Conservation (phyloP, 92 coral and sea anemone genomes). For the Isaurus tuberculatus region DNA sequence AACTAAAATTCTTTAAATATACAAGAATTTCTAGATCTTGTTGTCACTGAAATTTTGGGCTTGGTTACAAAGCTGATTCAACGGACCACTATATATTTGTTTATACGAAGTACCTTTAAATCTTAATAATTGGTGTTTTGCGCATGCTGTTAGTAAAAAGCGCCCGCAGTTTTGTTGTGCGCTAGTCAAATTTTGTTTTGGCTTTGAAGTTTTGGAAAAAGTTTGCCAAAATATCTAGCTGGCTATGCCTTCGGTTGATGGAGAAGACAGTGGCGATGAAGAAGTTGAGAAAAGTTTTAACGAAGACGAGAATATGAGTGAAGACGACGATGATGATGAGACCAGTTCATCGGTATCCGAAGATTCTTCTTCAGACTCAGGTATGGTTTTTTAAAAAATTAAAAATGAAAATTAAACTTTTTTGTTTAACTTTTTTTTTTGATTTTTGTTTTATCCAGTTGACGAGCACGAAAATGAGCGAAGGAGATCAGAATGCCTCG, state of each 20-base stretch:
- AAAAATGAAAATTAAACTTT: background rate
- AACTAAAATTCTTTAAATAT: background rate
- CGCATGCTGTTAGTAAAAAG: slow-evolving; percentile 19
- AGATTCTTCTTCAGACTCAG: slow-evolving; percentile 90
- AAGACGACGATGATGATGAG: slow-evolving; percentile 96
- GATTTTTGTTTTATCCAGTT: slow-evolving; percentile 60
- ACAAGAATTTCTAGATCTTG: background rate
- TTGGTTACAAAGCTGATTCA: background rate
- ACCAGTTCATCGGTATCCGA: slow-evolving; percentile 90
- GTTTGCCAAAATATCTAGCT: slow-evolving; percentile 1
- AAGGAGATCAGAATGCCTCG: slow-evolving; percentile 88
- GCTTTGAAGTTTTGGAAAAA: background rate
- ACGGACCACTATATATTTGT: background rate
- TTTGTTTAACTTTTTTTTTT: background rate
- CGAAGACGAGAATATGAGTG: slow-evolving; percentile 98
- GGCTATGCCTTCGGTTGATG: slow-evolving; percentile 91
- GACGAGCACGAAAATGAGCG: slow-evolving; percentile 97
- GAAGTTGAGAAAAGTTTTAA: slow-evolving; percentile 92
- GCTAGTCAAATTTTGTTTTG: background rate
- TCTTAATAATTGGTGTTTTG: background rate
- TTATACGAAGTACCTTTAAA: background rate
- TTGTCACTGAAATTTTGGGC: background rate
- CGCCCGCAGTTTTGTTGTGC: slow-evolving; percentile 36
- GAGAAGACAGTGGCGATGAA: slow-evolving; percentile 98
- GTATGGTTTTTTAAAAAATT: slow-evolving; percentile 21